A percentile compares a stretch with the other conserved stretches of the same genome.
Evolutionary conservation across 2,113 vertebrate species (phyloP).

Genomic region (Tachysurus fulvidraco): DNA sequence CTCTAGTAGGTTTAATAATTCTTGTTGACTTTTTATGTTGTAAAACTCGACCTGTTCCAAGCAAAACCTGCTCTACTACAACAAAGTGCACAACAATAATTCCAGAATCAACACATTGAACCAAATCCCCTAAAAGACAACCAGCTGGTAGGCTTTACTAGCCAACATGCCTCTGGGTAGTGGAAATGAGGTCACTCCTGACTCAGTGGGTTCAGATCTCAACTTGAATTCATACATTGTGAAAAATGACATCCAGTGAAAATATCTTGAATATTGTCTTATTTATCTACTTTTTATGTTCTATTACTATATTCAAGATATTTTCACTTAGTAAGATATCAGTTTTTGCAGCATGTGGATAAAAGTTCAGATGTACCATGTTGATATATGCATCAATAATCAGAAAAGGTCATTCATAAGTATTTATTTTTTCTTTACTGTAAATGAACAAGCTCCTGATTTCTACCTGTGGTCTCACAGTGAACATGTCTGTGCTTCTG

Average conservation of each 20-base stretch:
- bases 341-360: background rate
- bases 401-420: background rate
- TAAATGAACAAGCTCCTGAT: background rate
- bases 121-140: background rate
- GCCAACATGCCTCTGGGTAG: background rate
- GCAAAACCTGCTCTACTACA: background rate
- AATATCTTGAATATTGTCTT: background rate
- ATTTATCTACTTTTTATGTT: no score
- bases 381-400: background rate
- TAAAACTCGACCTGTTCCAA: background rate
- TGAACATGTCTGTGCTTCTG: background rate
- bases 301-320: no score
- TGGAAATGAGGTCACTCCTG: background rate
- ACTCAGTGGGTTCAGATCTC: background rate
- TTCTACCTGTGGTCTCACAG: background rate
- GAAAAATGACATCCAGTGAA: background rate
- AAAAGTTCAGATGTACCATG: background rate
- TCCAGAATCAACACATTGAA: background rate
- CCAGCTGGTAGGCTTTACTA: background rate
- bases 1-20: background rate
- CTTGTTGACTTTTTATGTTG: background rate
- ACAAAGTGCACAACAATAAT: background rate
- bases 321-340: no score
- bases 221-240: background rate
- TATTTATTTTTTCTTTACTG: background rate